Base-by-base conservation (phyloP, 2,797 vertebrate genomes). In the Holocentrus rufus region DNA sequence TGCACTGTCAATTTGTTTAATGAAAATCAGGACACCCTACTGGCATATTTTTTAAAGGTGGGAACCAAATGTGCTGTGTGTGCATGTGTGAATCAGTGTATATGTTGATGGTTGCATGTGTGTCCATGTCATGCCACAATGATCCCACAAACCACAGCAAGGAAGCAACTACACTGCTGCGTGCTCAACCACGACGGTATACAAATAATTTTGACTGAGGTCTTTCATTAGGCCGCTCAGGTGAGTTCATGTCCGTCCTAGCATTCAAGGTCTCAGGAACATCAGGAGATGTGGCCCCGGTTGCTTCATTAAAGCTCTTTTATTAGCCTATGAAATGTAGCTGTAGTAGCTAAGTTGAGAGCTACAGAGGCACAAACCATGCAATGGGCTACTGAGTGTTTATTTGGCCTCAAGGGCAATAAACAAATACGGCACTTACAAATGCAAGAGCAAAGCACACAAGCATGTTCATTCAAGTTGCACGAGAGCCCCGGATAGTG, bases 1-100 rank as follows among this genome's bases (percentile, higher is more conserved):
- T 49, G 67, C 71, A 50, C 42, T 69, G 53, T 47, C 53, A 81
- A 89, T 92, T 93, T 93, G 90, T 85, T 86, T 91, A 86, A 92
- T 89, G 85, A 72, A 91, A 93, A 90, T 88, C 57, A 85, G 81
- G 61, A 17, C 56, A 68, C 73, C 25, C 25, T 4, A 27, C 25
- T 27, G 25, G 25, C 25, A 27, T 27, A 27, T 27, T 27, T 27
- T 27, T 27, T 27, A 27, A 27, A 80, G 13, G 25, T 77, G 22
- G 52, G 30, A 85, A 72, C 62, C 85, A 87, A 87, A 89, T 83
- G 18, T 58, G 54, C 74, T 3, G 44, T 15, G 57, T 72, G 59
- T 57, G 36, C 69, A 23, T 34, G 17, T 39, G 49, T 65, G 34
- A 39, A 7, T 59, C n/a, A 25, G 42, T 36, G 68, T 53, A 46